Conservation (phyloP, 2,797 vertebrate species). For the Tenualosa ilisha region DNA sequence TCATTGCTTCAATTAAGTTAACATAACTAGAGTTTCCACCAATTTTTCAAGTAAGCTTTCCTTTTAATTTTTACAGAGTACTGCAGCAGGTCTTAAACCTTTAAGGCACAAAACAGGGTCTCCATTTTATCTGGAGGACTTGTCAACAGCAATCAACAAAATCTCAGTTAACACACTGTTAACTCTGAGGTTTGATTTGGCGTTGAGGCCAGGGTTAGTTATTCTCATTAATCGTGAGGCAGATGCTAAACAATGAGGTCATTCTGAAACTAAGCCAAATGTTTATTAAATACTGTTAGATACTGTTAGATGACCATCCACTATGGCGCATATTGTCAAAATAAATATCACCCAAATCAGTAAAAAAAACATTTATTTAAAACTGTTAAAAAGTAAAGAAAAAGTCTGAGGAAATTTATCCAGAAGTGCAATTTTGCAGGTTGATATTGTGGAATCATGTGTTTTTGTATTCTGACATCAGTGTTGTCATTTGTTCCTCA, state of each 20-base stretch:
- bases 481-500: conserved; percentile 41
- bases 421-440: conserved; percentile 9
- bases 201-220: neutral
- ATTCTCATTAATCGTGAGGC: neutral
- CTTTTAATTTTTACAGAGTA: too few relatives aligned
- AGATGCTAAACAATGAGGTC: neutral
- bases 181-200: neutral
- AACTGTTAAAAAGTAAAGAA: neutral
- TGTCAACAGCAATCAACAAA: neutral
- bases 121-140: neutral
- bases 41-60: too few relatives aligned
- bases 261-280: neutral
- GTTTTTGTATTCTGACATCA: conserved; percentile 35
- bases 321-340: neutral
- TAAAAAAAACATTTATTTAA: neutral
- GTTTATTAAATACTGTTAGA: neutral
- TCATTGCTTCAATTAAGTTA: too few relatives aligned
- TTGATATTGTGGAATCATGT: neutral
- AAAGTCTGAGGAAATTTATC: neutral
- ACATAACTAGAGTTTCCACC: too few relatives aligned
- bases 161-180: neutral
- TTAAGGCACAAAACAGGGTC: neutral
- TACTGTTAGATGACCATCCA: too few relatives aligned
- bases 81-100: neutral
- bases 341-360: neutral